phyloP scores from a whole-genome alignment of 1,140 invertebrate genomes.

The Drosophila pandora region DNA sequence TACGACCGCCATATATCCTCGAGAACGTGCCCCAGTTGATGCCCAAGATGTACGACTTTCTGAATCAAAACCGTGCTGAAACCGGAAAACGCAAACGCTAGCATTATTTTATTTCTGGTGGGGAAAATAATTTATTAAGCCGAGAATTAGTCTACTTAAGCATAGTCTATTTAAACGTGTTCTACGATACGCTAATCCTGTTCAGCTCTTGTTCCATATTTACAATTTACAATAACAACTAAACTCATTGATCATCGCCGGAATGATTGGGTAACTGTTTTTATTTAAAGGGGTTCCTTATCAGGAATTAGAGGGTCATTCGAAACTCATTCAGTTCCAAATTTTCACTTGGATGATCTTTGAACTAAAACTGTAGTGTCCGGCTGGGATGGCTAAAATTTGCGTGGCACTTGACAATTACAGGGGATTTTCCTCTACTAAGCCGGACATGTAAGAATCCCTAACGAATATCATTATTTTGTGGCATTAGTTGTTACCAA shows the following conservation, averaged over 20 bases:
- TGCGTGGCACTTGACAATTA: slow-evolving; percentile 21
- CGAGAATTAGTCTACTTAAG: slow-evolving; percentile 77
- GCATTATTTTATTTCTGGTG: slow-evolving; percentile 10
- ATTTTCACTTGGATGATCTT: not conserved
- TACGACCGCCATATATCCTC: slow-evolving; percentile 27
- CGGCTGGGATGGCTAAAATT: slow-evolving; percentile 14
- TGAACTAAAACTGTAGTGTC: slow-evolving; percentile 22
- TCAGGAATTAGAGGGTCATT: no score
- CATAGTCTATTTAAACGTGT: slow-evolving; percentile 48
- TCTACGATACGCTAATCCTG: slow-evolving; percentile 55
- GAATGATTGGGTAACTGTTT: no score
- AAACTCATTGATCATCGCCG: slow-evolving; percentile 24
- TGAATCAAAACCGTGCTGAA: not conserved
- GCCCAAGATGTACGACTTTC: slow-evolving; percentile 21
- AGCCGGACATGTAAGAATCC: slow-evolving; percentile 5
- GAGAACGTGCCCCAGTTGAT: slow-evolving; percentile 26
- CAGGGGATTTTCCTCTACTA: not conserved
- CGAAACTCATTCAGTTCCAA: no score
- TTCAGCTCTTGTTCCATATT: slow-evolving; percentile 38
- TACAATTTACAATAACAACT: slow-evolving; percentile 62
- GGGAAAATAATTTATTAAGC: slow-evolving; percentile 73
- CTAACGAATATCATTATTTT: slow-evolving; percentile 13
- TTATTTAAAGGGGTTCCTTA: not conserved
- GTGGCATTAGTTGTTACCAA: slow-evolving; percentile 46
- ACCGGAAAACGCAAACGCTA: not conserved